These are phyloP conservation scores for Pinna nobilis DNA, from an alignment of 1,140 invertebrate species.

Conservation along the genomic window DNA sequence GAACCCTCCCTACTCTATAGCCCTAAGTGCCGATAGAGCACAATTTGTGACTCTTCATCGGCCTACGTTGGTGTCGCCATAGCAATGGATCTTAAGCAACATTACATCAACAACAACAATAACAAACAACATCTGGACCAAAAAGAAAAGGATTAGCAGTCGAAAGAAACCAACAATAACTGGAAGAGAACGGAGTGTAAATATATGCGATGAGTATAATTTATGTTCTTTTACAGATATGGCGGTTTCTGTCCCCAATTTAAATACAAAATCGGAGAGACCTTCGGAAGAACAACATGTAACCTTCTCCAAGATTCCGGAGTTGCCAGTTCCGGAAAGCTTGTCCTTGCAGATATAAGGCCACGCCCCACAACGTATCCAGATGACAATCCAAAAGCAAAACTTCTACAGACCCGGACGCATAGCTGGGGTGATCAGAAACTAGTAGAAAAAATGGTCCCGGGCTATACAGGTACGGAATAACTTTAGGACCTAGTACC, in stretches of 20 bases:
- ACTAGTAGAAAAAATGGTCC: slow-evolving; percentile 63
- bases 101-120: too few species aligned
- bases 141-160: not conserved
- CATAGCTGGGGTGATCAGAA: slow-evolving; percentile 66
- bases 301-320: slow-evolving; percentile 52
- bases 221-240: slow-evolving; percentile 52
- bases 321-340: slow-evolving; percentile 60
- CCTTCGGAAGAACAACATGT: slow-evolving; percentile 64
- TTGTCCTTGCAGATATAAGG: slow-evolving; percentile 56
- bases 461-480: slow-evolving; percentile 63
- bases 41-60: too few species aligned
- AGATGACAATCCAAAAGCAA: slow-evolving; percentile 24
- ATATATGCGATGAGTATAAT: too few species aligned
- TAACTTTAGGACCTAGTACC: too few species aligned
- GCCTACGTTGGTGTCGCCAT: too few species aligned
- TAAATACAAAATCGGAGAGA: slow-evolving; percentile 65
- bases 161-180: not conserved
- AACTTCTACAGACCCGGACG: slow-evolving; percentile 46
- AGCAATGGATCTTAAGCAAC: too few species aligned
- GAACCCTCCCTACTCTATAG: too few species aligned
- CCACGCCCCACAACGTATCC: not conserved
- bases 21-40: too few species aligned
- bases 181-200: too few species aligned
- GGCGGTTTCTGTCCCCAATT: slow-evolving; percentile 69
- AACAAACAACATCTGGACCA: not conserved